These are phyloP conservation scores for Crocuta crocuta DNA, from an alignment of 2,113 vertebrate species.

Conservation along the genomic window DNA sequence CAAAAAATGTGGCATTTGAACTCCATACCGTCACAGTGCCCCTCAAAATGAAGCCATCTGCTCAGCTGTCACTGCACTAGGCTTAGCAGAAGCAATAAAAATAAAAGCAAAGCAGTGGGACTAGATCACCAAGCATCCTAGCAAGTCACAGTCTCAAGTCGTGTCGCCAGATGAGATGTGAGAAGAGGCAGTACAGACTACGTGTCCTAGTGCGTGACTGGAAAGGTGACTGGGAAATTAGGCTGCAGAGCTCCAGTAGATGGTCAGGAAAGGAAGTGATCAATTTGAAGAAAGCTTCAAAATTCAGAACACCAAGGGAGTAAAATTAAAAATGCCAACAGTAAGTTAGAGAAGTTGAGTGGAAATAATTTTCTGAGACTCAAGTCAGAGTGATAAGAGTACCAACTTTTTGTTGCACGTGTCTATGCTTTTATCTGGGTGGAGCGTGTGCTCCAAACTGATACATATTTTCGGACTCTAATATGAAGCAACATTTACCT, in stretches of 20 bases:
- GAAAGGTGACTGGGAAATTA: not conserved
- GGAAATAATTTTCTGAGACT: constrained; percentile 1
- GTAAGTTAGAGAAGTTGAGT: not conserved
- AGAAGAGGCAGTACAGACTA: not conserved
- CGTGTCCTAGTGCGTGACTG: not conserved
- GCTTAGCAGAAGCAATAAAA: not conserved
- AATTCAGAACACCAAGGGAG: not conserved
- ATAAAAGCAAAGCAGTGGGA: not conserved
- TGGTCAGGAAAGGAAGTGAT: constrained; percentile 8
- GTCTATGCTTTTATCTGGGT: not conserved
- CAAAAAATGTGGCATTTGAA: constrained; percentile 52
- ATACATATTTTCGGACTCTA: not conserved
- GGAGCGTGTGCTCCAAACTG: not conserved
- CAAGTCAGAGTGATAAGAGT: not conserved
- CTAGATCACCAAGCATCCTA: not conserved
- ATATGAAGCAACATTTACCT: not conserved
- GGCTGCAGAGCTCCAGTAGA: not conserved
- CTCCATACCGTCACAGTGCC: not conserved
- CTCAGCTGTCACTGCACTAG: not conserved
- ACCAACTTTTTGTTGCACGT: not conserved
- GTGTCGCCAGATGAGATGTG: not conserved
- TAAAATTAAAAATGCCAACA: not conserved
- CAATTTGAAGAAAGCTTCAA: constrained; percentile 15
- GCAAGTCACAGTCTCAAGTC: not conserved
- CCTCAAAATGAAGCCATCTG: not conserved